phyloP scores from a whole-genome alignment of 1,140 invertebrate species.

The Drosophila asahinai region DNA sequence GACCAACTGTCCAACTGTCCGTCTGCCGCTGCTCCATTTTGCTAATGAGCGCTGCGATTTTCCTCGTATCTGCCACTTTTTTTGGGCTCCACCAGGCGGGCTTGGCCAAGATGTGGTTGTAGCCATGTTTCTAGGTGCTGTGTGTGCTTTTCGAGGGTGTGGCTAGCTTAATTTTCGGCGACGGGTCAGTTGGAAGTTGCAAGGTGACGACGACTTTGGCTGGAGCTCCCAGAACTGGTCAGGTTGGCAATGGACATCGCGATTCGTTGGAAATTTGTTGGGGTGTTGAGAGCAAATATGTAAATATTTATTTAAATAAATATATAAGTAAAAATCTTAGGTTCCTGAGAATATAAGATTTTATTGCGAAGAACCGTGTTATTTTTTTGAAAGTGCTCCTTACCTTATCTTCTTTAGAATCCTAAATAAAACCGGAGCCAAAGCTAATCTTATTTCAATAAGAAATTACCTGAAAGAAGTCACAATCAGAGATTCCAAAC shows the following conservation, averaged over 20 bases:
- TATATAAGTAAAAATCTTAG: no score
- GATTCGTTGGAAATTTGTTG: no score
- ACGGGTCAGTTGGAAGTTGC: slow-evolving; percentile 13
- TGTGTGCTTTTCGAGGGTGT: slow-evolving; percentile 43
- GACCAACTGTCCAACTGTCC: slow-evolving; percentile 28
- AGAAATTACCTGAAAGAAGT: no score
- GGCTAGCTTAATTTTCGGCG: slow-evolving; percentile 28
- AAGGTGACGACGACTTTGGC: slow-evolving; percentile 23
- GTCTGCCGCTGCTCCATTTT: slow-evolving; percentile 60
- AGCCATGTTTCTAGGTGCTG: background rate
- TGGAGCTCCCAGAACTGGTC: background rate
- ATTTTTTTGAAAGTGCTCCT: no score
- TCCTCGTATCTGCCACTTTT: slow-evolving; percentile 33
- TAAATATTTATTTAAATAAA: no score
- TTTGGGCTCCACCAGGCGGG: slow-evolving; percentile 20
- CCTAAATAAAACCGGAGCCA: no score
- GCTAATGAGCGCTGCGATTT: slow-evolving; percentile 67
- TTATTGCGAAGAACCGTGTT: no score
- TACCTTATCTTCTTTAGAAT: no score
- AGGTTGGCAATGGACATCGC: slow-evolving; percentile 2
- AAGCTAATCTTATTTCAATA: background rate
- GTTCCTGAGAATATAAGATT: no score
- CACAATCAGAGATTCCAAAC: background rate
- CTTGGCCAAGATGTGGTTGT: slow-evolving; percentile 53
- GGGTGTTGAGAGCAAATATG: no score